Evolutionary conservation across 37 sponge, comb jelly and placozoan genomes (phyloP).

Genomic region (Petrosia ficiformis): DNA sequence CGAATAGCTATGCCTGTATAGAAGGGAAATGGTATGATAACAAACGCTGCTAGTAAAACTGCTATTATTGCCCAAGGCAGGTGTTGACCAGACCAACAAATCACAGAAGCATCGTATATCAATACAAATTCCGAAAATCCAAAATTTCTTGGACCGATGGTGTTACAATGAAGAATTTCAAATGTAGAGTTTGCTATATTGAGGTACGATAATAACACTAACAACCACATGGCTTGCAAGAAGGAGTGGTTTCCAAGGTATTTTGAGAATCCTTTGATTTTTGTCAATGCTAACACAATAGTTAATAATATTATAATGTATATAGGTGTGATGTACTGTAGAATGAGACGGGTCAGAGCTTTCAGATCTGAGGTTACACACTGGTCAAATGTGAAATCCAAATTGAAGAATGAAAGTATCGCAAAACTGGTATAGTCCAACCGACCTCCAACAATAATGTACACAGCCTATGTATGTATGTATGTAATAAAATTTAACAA

Average conservation of each 20-base stretch:
- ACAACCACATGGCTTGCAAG: conserved; percentile 61
- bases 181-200: conserved; percentile 56
- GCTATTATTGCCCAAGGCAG: conserved; percentile 52
- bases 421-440: conserved; percentile 30
- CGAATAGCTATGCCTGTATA: conserved; percentile 14
- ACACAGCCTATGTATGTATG: conserved; percentile 17
- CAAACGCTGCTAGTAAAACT: conserved; percentile 3
- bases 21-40: conserved; percentile 64
- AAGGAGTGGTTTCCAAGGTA: conserved; percentile 51
- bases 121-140: conserved; percentile 13
- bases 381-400: conserved; percentile 66
- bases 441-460: conserved; percentile 40
- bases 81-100: conserved; percentile 46
- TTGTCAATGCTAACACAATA: conserved; percentile 24
- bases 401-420: conserved; percentile 39
- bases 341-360: conserved; percentile 18
- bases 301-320: conserved; percentile 57
- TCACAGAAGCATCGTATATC: conserved; percentile 51
- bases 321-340: conserved; percentile 60
- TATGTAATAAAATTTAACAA: not conserved
- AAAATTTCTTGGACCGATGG: conserved; percentile 27
- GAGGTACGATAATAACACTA: conserved; percentile 66
- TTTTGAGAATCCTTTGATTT: conserved; percentile 30
- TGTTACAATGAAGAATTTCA: conserved; percentile 49
- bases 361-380: conserved; percentile 53